A percentile compares a stretch with the other conserved stretches of the same genome.
These are phyloP conservation scores for Aphidius ervi DNA, from an alignment of 1,140 invertebrate species.

Conservation along the genomic window DNA sequence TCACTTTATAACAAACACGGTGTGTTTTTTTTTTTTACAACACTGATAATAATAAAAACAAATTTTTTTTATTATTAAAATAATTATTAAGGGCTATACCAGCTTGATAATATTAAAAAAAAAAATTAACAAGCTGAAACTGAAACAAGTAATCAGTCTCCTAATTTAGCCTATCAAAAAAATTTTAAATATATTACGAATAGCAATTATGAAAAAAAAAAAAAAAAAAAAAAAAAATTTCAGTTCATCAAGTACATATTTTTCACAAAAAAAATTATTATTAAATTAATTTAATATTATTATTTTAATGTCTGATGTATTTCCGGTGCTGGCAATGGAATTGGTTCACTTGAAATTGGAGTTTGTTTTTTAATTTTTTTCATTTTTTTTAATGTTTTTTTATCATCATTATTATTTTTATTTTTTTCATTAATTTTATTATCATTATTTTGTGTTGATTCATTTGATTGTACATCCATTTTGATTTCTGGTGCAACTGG, in stretches of 20 bases:
- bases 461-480: constrained; percentile 15
- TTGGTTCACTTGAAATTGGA: constrained; percentile 40
- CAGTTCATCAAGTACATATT: not conserved
- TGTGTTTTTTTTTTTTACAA: not conserved
- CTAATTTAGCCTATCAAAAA: constrained; percentile 2
- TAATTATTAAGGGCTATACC: not conserved
- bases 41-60: constrained; percentile 1
- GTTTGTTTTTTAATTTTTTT: constrained; percentile 41
- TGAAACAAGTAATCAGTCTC: constrained; percentile 17
- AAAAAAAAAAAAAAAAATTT: not conserved
- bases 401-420: not conserved
- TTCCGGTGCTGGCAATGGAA: constrained; percentile 40
- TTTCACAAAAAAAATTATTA: not conserved
- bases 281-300: constrained; percentile 1
- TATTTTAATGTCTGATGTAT: constrained; percentile 5
- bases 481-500: constrained; percentile 2
- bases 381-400: constrained; percentile 31
- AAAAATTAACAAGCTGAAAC: constrained; percentile 6
- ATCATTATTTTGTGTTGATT: not conserved
- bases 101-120: constrained; percentile 1
- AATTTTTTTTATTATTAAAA: constrained; percentile 2
- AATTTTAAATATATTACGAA: not conserved
- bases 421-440: constrained; percentile 9
- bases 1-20: not conserved
- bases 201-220: no score